phyloP scores from a whole-genome alignment of 2,797 vertebrate species.

The Xenentodon cancila region DNA sequence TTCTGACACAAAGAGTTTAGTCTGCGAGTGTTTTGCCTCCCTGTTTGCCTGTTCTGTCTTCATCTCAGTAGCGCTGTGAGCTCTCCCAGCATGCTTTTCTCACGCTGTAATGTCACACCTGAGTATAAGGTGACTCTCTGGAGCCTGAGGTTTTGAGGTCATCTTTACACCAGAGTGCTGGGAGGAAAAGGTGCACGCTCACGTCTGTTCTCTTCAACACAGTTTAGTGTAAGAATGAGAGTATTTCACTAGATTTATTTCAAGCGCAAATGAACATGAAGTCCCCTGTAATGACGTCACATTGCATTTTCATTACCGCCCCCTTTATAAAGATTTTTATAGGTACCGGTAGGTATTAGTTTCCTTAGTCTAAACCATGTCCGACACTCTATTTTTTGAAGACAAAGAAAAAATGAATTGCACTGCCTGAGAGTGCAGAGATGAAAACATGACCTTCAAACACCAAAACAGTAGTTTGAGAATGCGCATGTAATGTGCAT shows the following conservation, averaged over 20 bases:
- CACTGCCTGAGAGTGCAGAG: neutral
- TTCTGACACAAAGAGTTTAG: conserved; percentile 29
- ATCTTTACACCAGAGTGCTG: conserved; percentile 70
- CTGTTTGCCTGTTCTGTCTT: conserved; percentile 22
- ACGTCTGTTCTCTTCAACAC: conserved; percentile 1
- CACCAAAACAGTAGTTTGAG: conserved; percentile 2
- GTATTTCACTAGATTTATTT: neutral
- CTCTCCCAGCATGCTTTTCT: conserved; percentile 80
- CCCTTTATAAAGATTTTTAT: too few relatives aligned
- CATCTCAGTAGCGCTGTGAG: conserved; percentile 48
- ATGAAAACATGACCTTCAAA: conserved; percentile 4
- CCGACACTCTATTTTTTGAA: neutral
- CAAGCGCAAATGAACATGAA: neutral
- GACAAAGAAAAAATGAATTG: conserved; percentile 1
- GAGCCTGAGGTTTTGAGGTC: conserved; percentile 69
- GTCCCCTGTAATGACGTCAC: conserved; percentile 7
- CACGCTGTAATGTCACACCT: conserved; percentile 84
- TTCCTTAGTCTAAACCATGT: neutral
- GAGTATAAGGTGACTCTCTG: conserved; percentile 79
- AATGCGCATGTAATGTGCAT: neutral
- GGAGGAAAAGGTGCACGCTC: conserved; percentile 36
- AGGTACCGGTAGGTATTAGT: neutral
- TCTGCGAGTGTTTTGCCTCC: conserved; percentile 22
- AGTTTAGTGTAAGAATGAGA: conserved; percentile 2
- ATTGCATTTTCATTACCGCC: conserved; percentile 20